Conservation (phyloP, 2,888 invertebrate genomes). For the Exephanes ischioxanthus region DNA sequence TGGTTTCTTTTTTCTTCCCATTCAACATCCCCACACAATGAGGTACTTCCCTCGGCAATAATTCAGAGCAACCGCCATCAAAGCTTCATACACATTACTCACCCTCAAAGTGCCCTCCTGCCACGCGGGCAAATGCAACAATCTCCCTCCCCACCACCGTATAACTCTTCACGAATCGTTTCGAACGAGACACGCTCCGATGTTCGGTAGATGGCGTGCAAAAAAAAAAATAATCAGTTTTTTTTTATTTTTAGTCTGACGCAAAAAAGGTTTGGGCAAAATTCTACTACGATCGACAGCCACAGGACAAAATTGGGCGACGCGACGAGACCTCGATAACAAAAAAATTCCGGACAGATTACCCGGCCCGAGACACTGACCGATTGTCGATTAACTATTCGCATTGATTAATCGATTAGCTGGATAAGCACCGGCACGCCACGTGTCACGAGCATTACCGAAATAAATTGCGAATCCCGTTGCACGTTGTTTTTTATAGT, state of each 20-base stretch:
- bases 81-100: slow-evolving; percentile 36
- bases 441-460: slow-evolving; percentile 31
- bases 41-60: slow-evolving; percentile 37
- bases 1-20: background rate
- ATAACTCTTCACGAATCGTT: slow-evolving; percentile 36
- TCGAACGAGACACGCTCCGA: slow-evolving; percentile 19
- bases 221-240: background rate
- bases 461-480: slow-evolving; percentile 42
- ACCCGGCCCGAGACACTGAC: slow-evolving; percentile 37
- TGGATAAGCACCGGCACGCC: slow-evolving; percentile 29
- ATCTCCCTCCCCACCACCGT: slow-evolving; percentile 11
- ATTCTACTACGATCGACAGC: slow-evolving; percentile 9
- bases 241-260: background rate
- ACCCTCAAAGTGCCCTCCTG: slow-evolving; percentile 20
- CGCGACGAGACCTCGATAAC: background rate
- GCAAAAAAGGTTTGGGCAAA: slow-evolving; percentile 11
- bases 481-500: slow-evolving; percentile 53
- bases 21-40: slow-evolving; percentile 40
- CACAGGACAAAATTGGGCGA: background rate
- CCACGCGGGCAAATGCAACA: slow-evolving; percentile 49
- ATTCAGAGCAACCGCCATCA: slow-evolving; percentile 37
- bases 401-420: slow-evolving; percentile 28
- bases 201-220: slow-evolving; percentile 31
- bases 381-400: slow-evolving; percentile 50
- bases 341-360: slow-evolving; percentile 7